A percentile compares a stretch with the other conserved stretches of the same genome.
phyloP scores from a whole-genome alignment of 2,888 invertebrate species.

The Palloptera scutellata region DNA sequence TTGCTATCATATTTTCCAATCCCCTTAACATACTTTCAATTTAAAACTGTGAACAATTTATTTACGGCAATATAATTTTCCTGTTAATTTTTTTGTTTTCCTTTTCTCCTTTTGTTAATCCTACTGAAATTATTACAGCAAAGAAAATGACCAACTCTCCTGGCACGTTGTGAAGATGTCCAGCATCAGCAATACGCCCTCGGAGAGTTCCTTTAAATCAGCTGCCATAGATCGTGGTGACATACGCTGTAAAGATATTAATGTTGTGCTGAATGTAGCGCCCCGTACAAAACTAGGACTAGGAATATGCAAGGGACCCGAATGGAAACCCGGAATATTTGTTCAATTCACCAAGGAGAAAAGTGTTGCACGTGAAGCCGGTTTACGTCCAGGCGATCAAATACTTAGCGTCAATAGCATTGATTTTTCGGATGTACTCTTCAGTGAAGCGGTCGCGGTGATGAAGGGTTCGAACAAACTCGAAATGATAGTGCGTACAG shows the following conservation, averaged over 20 bases:
- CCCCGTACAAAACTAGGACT: slow-evolving; percentile 85
- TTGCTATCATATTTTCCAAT: no score
- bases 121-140: slow-evolving; percentile 49
- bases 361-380: slow-evolving; percentile 87
- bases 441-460: slow-evolving; percentile 83
- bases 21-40: no score
- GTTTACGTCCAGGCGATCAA: slow-evolving; percentile 89
- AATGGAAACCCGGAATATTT: slow-evolving; percentile 87
- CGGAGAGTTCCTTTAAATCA: slow-evolving; percentile 50
- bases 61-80: no score
- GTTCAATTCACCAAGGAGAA: slow-evolving; percentile 90
- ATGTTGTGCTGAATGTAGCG: slow-evolving; percentile 81
- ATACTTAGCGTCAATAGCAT: slow-evolving; percentile 88
- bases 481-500: slow-evolving; percentile 79
- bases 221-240: slow-evolving; percentile 44
- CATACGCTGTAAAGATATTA: slow-evolving; percentile 70
- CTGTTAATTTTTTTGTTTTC: neutral
- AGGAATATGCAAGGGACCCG: slow-evolving; percentile 86
- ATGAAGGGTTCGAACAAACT: slow-evolving; percentile 81
- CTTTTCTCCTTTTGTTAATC: slow-evolving; percentile 11
- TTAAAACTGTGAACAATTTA: no score
- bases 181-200: slow-evolving; percentile 54
- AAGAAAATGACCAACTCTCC: slow-evolving; percentile 73
- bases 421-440: slow-evolving; percentile 78
- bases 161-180: slow-evolving; percentile 78